phyloP scores from a whole-genome alignment of 2,113 vertebrate genomes.

The Circaetus cinerascens region DNA sequence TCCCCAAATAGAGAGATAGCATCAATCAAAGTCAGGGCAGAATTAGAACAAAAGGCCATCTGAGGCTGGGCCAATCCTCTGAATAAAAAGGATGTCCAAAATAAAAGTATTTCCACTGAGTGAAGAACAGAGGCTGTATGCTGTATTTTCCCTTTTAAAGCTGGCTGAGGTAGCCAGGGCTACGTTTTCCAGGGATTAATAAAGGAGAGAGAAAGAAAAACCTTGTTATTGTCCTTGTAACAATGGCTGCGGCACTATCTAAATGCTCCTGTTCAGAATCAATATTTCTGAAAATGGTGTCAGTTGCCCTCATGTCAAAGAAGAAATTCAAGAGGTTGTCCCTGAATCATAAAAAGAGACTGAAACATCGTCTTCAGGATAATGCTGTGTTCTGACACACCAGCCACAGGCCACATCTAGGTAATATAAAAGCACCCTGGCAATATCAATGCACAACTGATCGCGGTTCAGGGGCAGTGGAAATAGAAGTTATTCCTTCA shows the following conservation, averaged over 20 bases:
- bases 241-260: background rate
- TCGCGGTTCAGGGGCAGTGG: background rate
- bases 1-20: background rate
- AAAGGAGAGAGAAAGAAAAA: background rate
- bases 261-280: background rate
- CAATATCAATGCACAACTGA: background rate
- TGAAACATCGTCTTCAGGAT: background rate
- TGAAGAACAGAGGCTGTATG: background rate
- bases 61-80: background rate
- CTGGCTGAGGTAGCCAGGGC: background rate
- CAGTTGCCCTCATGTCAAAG: background rate
- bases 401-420: background rate
- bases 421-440: background rate
- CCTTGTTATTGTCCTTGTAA: background rate
- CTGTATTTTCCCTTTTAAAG: background rate
- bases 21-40: constrained; percentile 37
- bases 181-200: background rate
- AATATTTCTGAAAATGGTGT: constrained; percentile 1
- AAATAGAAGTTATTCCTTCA: background rate
- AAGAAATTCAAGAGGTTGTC: background rate
- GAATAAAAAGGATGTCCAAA: background rate
- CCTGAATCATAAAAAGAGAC: background rate
- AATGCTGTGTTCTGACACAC: background rate
- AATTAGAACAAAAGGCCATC: background rate
- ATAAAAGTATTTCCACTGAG: background rate